Conservation (phyloP, 2,797 vertebrate genomes). For the Microctenopoma lineatum region DNA sequence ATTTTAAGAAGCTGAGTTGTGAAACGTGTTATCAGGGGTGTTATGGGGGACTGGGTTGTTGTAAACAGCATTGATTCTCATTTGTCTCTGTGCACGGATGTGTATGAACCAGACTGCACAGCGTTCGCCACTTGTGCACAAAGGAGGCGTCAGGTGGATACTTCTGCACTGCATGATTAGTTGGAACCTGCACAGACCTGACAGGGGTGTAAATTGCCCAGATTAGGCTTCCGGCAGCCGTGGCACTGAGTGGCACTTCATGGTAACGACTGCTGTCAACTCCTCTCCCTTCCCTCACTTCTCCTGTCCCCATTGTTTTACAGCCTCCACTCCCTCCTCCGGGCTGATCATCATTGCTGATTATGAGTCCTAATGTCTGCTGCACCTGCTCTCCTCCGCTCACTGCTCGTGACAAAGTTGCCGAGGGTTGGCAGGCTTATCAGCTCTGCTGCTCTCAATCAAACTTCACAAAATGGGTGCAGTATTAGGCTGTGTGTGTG, state of each 20-base stretch:
- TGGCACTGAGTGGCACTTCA: slow-evolving; percentile 53
- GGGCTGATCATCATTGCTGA: slow-evolving; percentile 27
- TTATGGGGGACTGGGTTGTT: not conserved
- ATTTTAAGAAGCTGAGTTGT: too few relatives aligned
- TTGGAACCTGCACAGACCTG: slow-evolving; percentile 60
- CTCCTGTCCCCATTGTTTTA: slow-evolving; percentile 35
- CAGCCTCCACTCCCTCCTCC: slow-evolving; percentile 14
- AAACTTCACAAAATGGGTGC: not conserved
- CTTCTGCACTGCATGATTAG: slow-evolving; percentile 26
- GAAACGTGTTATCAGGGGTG: not conserved
- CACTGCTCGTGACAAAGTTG: not conserved
- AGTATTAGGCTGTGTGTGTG: not conserved
- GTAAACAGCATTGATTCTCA: not conserved
- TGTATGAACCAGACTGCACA: not conserved
- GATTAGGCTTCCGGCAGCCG: slow-evolving; percentile 60
- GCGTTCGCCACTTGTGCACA: slow-evolving; percentile 15
- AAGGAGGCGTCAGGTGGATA: slow-evolving; percentile 32
- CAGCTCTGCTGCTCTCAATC: slow-evolving; percentile 6
- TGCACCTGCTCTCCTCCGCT: slow-evolving; percentile 28
- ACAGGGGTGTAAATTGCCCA: slow-evolving; percentile 70
- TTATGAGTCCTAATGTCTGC: slow-evolving; percentile 35
- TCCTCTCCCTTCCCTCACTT: slow-evolving; percentile 13
- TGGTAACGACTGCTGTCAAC: slow-evolving; percentile 58
- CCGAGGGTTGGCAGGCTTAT: not conserved
- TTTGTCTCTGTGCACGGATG: slow-evolving; percentile 1